A percentile compares a stretch with the other conserved stretches of the same genome.
phyloP scores from a whole-genome alignment of 2,797 vertebrate genomes.

The Dendrocincla tyrannina region DNA sequence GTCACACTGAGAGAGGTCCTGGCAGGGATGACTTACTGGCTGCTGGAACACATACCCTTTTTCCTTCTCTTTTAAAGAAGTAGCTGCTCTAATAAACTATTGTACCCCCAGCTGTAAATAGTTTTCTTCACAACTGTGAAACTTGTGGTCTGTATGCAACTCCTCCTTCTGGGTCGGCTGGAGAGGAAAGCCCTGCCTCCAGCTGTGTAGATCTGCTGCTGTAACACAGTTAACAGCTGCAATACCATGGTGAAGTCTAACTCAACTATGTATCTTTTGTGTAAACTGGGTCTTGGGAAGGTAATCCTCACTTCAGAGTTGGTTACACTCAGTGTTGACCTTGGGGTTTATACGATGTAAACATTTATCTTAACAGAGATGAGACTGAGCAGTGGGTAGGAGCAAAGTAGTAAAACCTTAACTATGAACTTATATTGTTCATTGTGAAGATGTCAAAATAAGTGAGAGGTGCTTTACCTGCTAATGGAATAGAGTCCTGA shows the following conservation, averaged over 20 bases:
- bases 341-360: background rate
- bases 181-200: background rate
- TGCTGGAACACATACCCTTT: background rate
- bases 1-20: background rate
- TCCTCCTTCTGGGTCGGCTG: background rate
- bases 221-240: background rate
- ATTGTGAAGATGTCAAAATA: background rate
- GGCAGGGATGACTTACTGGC: background rate
- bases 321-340: background rate
- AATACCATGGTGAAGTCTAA: background rate
- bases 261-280: background rate
- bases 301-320: background rate
- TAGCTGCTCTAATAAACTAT: background rate
- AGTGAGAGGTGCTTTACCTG: background rate
- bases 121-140: background rate
- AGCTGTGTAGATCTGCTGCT: background rate
- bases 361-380: background rate
- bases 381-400: background rate
- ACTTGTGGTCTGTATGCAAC: background rate
- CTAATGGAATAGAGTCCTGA: background rate
- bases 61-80: background rate
- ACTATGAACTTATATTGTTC: background rate
- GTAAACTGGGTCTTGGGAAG: background rate
- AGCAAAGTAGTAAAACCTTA: background rate
- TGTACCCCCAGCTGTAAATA: background rate